Percentiles rank a stretch among this genome's conserved stretches.
Conservation (phyloP, 2,113 vertebrate genomes). For the Dicaeum eximium region DNA sequence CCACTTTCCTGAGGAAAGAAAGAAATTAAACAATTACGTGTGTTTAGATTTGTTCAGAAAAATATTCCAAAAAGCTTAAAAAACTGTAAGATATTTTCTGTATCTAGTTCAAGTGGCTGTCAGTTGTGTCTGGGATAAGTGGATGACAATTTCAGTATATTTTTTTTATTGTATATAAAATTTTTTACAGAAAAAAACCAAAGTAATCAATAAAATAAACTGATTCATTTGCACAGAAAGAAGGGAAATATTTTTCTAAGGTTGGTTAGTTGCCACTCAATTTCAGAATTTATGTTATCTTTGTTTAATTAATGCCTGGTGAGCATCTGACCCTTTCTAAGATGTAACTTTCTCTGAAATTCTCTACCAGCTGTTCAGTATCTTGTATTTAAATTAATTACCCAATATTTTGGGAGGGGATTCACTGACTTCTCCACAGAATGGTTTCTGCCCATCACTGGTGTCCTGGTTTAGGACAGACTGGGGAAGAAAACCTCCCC, state of each 20-base stretch:
- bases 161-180: neutral
- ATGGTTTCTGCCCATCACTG: neutral
- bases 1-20: constrained; percentile 79
- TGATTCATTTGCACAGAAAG: neutral
- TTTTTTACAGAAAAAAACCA: neutral
- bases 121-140: neutral
- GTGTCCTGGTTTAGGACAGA: no score
- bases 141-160: neutral
- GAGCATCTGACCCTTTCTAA: neutral
- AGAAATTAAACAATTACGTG: neutral
- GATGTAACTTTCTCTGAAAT: neutral
- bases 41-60: neutral
- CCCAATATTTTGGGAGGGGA: neutral
- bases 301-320: neutral
- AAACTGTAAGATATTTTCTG: neutral
- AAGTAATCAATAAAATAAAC: neutral
- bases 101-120: neutral
- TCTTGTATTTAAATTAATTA: neutral
- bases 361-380: neutral
- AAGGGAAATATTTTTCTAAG: neutral
- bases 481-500: no score
- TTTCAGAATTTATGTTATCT: neutral
- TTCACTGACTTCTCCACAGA: neutral
- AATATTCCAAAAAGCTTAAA: neutral
- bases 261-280: neutral